Evolutionary conservation across 2,797 vertebrate species (phyloP), one percentile per base, ranked within the genome.

Genomic region (Bovichtus variegatus): DNA sequence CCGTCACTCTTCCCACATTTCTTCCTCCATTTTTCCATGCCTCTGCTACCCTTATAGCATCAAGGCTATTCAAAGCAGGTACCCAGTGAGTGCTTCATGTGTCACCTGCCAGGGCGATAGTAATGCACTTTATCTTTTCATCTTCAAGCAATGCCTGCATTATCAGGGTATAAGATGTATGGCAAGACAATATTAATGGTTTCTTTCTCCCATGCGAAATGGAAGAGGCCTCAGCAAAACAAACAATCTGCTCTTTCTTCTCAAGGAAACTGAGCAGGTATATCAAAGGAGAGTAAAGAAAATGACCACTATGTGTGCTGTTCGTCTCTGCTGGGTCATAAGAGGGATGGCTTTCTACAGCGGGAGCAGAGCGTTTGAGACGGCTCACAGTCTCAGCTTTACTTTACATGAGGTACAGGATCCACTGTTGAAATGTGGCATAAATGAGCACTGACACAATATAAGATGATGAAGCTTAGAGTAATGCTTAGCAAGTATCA

Each of bases 181-280:
- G 92, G 92, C 87, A 87, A 93, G 93, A 93, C 89, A 91, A 93
- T 93, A 95, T 94, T 94, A 94, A 95, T 94, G 94, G 91, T 86
- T 65, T 87, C 84, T 87, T 89, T 90, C 88, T 84, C 83, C 76
- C 10, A 71, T 83, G 84, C 62, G 57, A 93, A 94, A 95, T 92
- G 90, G 95, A 94, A 94, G 92, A 89, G 84, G 91, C 84, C 77
- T 92, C 91, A 74, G 90, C 90, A 93, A 95, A 95, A 94, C 93
- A 95, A 95, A 93, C 91, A 93, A 93, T 93, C 89, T 81, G 74
- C 68, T 92, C 90, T 92, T 90, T 88, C 85, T 91, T 94, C 93
- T 94, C 90, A 92, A 91, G 93, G 92, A 91, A 91, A 89, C 88
- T 78, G 89, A 94, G 91, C 86, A 90, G 92, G 89, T 92, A 91